phyloP scores from a whole-genome alignment of 30 jellyfish, hydroid and myxozoan species.

The Euphysa ruthae region DNA sequence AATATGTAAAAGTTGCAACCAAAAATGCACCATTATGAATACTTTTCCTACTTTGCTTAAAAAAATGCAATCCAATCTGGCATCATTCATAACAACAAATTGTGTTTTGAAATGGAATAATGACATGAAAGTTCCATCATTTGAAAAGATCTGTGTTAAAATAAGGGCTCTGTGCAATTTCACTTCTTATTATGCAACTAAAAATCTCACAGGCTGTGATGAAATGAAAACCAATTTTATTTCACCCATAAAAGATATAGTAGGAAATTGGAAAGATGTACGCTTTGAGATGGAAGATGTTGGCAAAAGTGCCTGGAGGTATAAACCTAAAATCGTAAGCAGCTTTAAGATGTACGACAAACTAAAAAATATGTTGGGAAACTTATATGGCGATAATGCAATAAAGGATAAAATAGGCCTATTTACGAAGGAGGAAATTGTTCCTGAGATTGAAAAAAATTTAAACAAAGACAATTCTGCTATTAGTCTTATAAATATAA shows the following conservation, averaged over 20 bases:
- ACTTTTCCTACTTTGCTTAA: slow-evolving; percentile 11
- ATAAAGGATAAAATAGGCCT: slow-evolving; percentile 20
- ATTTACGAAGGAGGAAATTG: slow-evolving; percentile 10
- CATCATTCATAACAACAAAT: no score
- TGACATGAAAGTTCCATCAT: no score
- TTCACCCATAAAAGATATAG: slow-evolving; percentile 23
- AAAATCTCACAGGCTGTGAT: slow-evolving; percentile 25
- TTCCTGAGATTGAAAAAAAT: slow-evolving; percentile 14
- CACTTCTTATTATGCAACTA: slow-evolving; percentile 1
- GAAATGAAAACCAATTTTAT: slow-evolving; percentile 24
- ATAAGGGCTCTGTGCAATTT: no score
- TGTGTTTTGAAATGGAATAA: no score
- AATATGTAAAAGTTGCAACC: slow-evolving; percentile 48
- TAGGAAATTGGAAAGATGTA: slow-evolving; percentile 38
- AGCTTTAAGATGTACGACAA: slow-evolving; percentile 7
- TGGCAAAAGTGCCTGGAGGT: slow-evolving; percentile 44
- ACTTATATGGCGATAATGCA: slow-evolving; percentile 13
- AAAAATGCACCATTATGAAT: slow-evolving; percentile 37
- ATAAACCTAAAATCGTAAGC: slow-evolving; percentile 1
- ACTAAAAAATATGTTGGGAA: slow-evolving; percentile 4
- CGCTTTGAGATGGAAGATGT: slow-evolving; percentile 33
- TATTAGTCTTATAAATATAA: slow-evolving; percentile 18
- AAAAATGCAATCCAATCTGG: no score
- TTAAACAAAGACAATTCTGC: slow-evolving; percentile 31
- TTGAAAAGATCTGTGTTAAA: no score